These are phyloP conservation scores for Episyrphus balteatus DNA, from an alignment of 1,140 invertebrate species.

Conservation along the genomic window DNA sequence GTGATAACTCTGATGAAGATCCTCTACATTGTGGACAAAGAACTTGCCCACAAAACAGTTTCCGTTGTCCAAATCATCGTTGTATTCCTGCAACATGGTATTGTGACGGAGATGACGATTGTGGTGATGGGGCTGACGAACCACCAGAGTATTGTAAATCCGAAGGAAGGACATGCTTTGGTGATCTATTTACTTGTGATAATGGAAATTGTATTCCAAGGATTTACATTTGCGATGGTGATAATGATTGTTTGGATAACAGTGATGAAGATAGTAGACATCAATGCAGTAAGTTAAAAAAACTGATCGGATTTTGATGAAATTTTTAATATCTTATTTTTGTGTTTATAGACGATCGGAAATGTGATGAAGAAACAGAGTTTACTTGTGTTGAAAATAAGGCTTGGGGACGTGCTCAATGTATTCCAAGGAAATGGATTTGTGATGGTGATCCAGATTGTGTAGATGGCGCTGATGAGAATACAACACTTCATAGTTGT, in stretches of 20 bases:
- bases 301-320: slow-evolving; percentile 4
- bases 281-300: slow-evolving; percentile 67
- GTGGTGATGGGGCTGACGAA: slow-evolving; percentile 80
- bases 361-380: slow-evolving; percentile 84
- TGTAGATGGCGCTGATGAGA: slow-evolving; percentile 94
- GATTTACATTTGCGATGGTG: slow-evolving; percentile 95
- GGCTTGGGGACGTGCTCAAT: slow-evolving; percentile 80
- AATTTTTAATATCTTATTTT: neutral
- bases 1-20: slow-evolving; percentile 92
- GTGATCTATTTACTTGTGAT: slow-evolving; percentile 89
- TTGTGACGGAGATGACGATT: slow-evolving; percentile 74
- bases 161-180: slow-evolving; percentile 89
- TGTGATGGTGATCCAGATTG: slow-evolving; percentile 95
- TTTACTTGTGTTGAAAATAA: slow-evolving; percentile 85
- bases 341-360: slow-evolving; percentile 56
- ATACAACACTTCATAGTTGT: slow-evolving; percentile 69
- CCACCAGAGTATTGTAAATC: slow-evolving; percentile 85
- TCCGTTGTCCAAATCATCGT: slow-evolving; percentile 75
- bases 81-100: slow-evolving; percentile 89
- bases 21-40: slow-evolving; percentile 75
- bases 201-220: slow-evolving; percentile 94
- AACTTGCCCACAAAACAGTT: slow-evolving; percentile 83
- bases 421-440: slow-evolving; percentile 87
- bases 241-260: slow-evolving; percentile 77
- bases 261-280: slow-evolving; percentile 85